Evolutionary conservation across 1,140 invertebrate species (phyloP), one percentile per base, ranked within the genome.

Genomic region (Phortica variegata): DNA sequence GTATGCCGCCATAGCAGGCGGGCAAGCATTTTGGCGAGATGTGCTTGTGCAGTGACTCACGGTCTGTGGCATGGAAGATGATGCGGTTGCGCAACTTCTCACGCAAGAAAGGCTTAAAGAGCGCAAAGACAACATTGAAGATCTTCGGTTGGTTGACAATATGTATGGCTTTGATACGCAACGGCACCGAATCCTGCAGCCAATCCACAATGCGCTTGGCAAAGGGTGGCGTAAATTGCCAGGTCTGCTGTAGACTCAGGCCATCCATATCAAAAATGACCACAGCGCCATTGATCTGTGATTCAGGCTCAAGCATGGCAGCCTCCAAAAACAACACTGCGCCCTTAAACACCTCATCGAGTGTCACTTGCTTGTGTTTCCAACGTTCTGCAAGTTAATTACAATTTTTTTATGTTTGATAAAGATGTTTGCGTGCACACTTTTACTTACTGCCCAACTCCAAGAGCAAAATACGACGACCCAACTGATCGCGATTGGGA

Each of bases 241-340:
- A 87, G 0, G 87, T 86, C 71, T 91, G 89, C 58, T 87, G 84
- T 55, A 91, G 73, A 12, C 83, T 85, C 1, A 91, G 77, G 1
- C 89, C 89, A 49, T 91, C 87, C 87, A 91, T 90, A 65, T 91
- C 89, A 58, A 91, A 89, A 36, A 91, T 84, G 12, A 91, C 87
- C 5, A 89, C 79, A 1, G 85, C 87, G 10, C 89, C 89, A 47
- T 81, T 81, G 32, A 91, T 83, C 71, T 91, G 88, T 0, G 87
- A 84, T 54, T 83, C 80, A 0, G 87, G 87, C 65, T 91, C 89
- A 56, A 90, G 60, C 82, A 89, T 87, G 26, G 89, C 88, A 0
- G 86, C 85, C 65, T 91, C 89, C 46, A 90, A 69, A 61, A 88
- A 90, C 13, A 91, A 65, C 0, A 90, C 88, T 50, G 85, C 87